Conservation (phyloP, 2,113 vertebrate species). For the Malurus melanocephalus region DNA sequence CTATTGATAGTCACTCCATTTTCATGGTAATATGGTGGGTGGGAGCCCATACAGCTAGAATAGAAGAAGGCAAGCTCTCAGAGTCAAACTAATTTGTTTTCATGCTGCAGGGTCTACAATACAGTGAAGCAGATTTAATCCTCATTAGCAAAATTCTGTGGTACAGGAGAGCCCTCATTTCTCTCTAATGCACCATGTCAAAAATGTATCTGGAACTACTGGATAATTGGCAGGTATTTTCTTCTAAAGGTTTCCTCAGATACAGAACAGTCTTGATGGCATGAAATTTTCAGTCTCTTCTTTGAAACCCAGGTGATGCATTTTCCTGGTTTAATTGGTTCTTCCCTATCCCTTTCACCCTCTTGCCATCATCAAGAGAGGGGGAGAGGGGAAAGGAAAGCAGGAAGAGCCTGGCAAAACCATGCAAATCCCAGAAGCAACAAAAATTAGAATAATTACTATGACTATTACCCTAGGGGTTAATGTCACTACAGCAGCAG, state of each 20-base stretch:
- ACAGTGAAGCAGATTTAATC: not conserved
- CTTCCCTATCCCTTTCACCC: not conserved
- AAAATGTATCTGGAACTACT: not conserved
- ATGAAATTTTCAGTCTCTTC: not conserved
- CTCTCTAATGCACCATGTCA: not conserved
- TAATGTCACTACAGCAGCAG: not conserved
- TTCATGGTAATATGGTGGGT: not conserved
- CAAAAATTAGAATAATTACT: not conserved
- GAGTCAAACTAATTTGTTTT: not conserved
- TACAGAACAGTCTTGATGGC: not conserved
- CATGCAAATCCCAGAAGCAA: not conserved
- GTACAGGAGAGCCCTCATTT: not conserved
- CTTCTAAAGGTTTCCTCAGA: not conserved
- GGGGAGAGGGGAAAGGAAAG: not conserved
- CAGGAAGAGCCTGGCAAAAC: not conserved
- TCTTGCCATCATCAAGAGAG: not conserved
- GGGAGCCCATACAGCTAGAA: not conserved
- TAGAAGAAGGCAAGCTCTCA: not conserved
- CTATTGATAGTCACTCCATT: not conserved
- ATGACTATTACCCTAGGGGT: not conserved
- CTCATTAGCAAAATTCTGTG: not conserved
- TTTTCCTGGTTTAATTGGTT: not conserved
- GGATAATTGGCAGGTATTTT: not conserved
- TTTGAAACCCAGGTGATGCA: not conserved
- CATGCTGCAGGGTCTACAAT: not conserved